phyloP scores from a whole-genome alignment of 37 sponge, comb jelly and placozoan genomes.

The Ephydatia muelleri region DNA sequence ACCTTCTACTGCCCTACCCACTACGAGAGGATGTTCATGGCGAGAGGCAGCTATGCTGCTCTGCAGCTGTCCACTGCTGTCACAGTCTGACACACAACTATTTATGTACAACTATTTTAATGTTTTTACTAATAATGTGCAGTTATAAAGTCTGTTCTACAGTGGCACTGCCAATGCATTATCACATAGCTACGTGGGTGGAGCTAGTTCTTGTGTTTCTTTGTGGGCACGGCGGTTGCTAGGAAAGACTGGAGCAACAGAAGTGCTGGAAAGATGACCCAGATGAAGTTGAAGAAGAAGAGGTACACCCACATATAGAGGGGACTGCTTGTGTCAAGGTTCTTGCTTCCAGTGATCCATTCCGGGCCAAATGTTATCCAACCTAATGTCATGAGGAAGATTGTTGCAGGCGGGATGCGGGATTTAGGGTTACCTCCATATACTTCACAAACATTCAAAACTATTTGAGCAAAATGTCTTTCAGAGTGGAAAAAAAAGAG shows the following conservation, averaged over 20 bases:
- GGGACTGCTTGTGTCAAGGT: slow-evolving; percentile 56
- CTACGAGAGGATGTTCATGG: slow-evolving; percentile 43
- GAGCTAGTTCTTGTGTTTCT: not conserved
- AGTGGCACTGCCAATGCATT: not conserved
- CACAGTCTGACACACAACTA: too few relatives aligned
- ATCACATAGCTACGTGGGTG: not conserved
- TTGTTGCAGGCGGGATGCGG: not conserved
- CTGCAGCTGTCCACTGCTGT: too few relatives aligned
- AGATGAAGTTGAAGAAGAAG: slow-evolving; percentile 76
- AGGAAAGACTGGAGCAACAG: slow-evolving; percentile 62
- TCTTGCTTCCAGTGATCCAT: slow-evolving; percentile 73
- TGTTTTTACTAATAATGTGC: too few relatives aligned
- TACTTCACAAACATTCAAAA: slow-evolving; percentile 68
- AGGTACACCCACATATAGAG: slow-evolving; percentile 76
- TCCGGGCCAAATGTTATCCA: slow-evolving; percentile 87
- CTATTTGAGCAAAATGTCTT: slow-evolving; percentile 70
- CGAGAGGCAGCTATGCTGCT: slow-evolving; percentile 14
- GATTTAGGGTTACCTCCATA: slow-evolving; percentile 65
- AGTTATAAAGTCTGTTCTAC: not conserved
- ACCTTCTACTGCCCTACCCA: slow-evolving; percentile 50
- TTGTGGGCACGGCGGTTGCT: slow-evolving; percentile 10
- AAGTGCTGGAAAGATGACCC: slow-evolving; percentile 64
- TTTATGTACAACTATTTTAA: too few relatives aligned
- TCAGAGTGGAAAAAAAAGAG: slow-evolving; percentile 1
- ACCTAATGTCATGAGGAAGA: too few relatives aligned